These are phyloP conservation scores for Sylvilagus floridanus DNA, from an alignment of 2,797 vertebrate species.

Conservation along the genomic window DNA sequence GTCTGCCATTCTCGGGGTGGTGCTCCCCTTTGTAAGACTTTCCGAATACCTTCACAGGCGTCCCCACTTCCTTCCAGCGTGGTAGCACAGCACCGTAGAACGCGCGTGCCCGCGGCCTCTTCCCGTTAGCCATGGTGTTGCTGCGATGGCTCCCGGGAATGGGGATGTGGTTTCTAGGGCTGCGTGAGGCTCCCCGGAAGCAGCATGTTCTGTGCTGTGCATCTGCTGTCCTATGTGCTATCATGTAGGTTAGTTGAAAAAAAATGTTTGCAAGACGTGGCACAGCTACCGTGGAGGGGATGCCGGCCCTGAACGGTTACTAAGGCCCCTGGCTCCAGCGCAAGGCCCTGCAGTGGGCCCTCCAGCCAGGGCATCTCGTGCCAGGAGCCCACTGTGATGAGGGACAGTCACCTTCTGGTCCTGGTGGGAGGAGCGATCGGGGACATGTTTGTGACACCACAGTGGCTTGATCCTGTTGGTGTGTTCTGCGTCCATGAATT, in stretches of 20 bases:
- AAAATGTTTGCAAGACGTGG: background rate
- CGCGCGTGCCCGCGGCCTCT: too few species aligned
- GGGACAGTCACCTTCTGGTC: background rate
- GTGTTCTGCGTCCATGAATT: background rate
- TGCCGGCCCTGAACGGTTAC: background rate
- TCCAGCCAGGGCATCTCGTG: rapidly evolving
- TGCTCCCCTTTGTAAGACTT: background rate
- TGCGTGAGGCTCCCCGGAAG: background rate
- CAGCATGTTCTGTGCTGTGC: too few species aligned
- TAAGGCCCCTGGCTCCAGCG: background rate
- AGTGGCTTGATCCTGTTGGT: background rate
- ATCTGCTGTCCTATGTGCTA: rapidly evolving
- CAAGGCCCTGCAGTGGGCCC: rapidly evolving
- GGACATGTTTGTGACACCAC: background rate
- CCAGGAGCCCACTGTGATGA: background rate
- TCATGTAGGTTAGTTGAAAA: too few species aligned
- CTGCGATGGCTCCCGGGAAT: background rate
- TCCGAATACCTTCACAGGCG: background rate
- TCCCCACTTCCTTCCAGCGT: background rate
- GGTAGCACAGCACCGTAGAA: rapidly evolving
- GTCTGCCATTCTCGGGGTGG: background rate
- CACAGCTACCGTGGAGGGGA: rapidly evolving
- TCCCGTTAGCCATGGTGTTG: background rate
- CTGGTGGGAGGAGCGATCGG: background rate
- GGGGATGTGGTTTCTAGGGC: rapidly evolving